A percentile compares a stretch with the other conserved stretches of the same genome.
These are phyloP conservation scores for Alcis repandata DNA, from an alignment of 2,888 invertebrate genomes.

Conservation along the genomic window DNA sequence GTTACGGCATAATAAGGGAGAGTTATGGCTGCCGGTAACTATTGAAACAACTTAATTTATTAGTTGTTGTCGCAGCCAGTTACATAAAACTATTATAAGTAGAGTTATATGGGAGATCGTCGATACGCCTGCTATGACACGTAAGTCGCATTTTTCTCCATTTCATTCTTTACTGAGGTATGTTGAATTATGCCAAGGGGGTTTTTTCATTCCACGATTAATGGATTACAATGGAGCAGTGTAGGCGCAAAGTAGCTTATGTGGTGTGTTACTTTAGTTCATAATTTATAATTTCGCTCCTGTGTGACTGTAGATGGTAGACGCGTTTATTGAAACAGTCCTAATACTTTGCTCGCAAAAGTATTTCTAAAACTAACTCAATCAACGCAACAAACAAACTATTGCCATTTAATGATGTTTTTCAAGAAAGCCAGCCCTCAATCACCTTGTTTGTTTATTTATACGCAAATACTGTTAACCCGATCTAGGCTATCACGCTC, in stretches of 20 bases:
- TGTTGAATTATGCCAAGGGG: background rate
- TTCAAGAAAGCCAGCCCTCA: background rate
- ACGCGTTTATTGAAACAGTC: background rate
- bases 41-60: slow-evolving; percentile 8
- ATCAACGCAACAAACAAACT: background rate
- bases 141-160: background rate
- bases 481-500: slow-evolving; percentile 72
- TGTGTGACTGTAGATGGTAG: no score
- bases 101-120: background rate
- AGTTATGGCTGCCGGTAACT: slow-evolving; percentile 1
- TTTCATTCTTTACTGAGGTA: background rate
- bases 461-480: slow-evolving; percentile 22
- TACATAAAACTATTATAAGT: background rate
- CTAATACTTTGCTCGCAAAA: background rate
- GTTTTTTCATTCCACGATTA: background rate
- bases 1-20: background rate
- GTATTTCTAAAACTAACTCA: background rate
- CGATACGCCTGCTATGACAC: background rate
- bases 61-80: background rate
- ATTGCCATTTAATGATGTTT: background rate
- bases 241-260: no score
- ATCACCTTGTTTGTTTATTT: slow-evolving; percentile 24
- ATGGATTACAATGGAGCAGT: background rate
- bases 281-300: no score
- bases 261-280: background rate